Conservation (phyloP, 2,797 vertebrate species). For the Chloroceryle amazona region DNA sequence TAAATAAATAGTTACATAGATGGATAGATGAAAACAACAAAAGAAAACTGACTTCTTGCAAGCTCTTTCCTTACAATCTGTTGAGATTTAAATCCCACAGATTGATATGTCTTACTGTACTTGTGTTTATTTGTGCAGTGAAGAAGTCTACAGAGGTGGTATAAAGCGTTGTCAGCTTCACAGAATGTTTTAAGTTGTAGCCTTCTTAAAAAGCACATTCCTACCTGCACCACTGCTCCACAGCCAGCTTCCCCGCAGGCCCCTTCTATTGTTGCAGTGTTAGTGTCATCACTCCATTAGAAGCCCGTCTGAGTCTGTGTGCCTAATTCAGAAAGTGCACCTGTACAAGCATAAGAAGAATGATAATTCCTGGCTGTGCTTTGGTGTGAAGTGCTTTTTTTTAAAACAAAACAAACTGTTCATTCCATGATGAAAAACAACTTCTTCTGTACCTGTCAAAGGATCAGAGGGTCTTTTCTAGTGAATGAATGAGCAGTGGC, state of each 20-base stretch:
- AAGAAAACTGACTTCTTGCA: background rate
- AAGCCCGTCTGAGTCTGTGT: conserved; percentile 47
- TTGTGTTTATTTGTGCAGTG: conserved; percentile 20
- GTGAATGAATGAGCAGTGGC: background rate
- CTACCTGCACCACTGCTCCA: conserved; percentile 24
- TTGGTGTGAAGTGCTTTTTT: conserved; percentile 75
- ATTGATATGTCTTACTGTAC: conserved; percentile 24
- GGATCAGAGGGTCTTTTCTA: conserved; percentile 46
- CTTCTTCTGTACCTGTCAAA: conserved; percentile 66
- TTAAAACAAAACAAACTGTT: conserved; percentile 76
- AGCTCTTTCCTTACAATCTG: background rate
- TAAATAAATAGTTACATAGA: conserved; percentile 6
- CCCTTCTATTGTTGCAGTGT: conserved; percentile 72
- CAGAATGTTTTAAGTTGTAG: conserved; percentile 31
- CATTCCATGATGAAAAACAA: conserved; percentile 65
- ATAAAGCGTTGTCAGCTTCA: conserved; percentile 28
- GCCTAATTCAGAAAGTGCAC: conserved; percentile 77
- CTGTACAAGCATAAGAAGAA: conserved; percentile 82
- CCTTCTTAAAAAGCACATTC: conserved; percentile 73
- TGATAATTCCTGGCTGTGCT: conserved; percentile 75
- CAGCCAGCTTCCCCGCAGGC: conserved; percentile 63
- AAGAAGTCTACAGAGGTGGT: background rate
- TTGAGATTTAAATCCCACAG: background rate
- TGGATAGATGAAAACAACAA: background rate
- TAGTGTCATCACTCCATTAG: conserved; percentile 82